Base-by-base conservation (phyloP, 2,113 vertebrate species). In the Podarcis cretensis region DNA sequence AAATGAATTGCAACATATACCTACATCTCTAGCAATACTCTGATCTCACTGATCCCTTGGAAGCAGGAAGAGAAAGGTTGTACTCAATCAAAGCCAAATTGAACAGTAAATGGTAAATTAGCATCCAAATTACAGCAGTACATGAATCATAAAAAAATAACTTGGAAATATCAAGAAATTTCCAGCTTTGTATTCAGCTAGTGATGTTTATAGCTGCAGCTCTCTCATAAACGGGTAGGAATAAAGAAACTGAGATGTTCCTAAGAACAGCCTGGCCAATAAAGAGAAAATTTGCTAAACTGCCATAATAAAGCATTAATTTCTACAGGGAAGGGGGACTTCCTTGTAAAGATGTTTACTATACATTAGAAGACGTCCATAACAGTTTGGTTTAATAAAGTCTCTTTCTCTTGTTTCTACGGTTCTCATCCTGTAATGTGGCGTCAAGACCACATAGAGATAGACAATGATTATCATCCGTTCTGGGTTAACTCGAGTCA, bases 61-160 rank as follows among this genome's bases (percentile, higher is more conserved):
- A 76, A 35, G 30, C 81, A 76, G 30, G 23, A 27, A 3, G 23
- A 8, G 8, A 37, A 76, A 83, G n/a, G 69, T 40, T 54, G 40
- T 30, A 69, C 63, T 84, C 87, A 87, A 87, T 87, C 85, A 83
- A 77, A 84, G 40, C 23, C 63, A 89, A 89, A 78, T 84, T 68
- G 81, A 69, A 81, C 48, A 69, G 37, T 79, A 86, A 86, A 86
- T 68, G 63, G 75, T 88, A 88, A 89, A 89, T 89, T 89, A 89
- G 74, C 65, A 83, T 77, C 74, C 87, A 77, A 77, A 89, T 89
- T 89, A 77, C 25, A 37, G 75, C 25, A 78, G 40, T 66, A 57
- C 63, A 66, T 68, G 16, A 83, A 88, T 68, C 73, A 63, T 76
- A 77, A 77, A 54, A 88, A 88, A 78, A 89, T 89, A 78, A 78